Percentiles rank a stretch among this genome's conserved stretches.
These are phyloP conservation scores for Eutolmus rufibarbis DNA, from an alignment of 2,888 invertebrate genomes.

Conservation along the genomic window DNA sequence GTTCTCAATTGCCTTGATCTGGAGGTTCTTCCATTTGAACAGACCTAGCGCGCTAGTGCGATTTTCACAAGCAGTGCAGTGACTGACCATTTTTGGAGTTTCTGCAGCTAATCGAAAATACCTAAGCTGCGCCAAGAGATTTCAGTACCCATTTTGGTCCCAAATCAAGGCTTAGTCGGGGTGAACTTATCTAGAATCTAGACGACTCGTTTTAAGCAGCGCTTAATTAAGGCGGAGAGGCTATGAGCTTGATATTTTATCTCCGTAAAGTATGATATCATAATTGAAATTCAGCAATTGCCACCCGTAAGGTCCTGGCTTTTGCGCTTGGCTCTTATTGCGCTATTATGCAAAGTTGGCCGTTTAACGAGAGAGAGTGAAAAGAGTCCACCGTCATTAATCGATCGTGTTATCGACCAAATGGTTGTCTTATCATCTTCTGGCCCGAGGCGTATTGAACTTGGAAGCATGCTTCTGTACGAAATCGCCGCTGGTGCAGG, in stretches of 20 bases:
- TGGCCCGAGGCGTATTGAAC: not conserved
- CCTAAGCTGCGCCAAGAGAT: slow-evolving; percentile 3
- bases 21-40: not conserved
- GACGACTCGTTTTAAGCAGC: not conserved
- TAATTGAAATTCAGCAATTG: not conserved
- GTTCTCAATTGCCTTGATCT: not conserved
- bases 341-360: slow-evolving; percentile 14
- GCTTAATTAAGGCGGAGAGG: not conserved
- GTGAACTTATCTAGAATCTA: not conserved
- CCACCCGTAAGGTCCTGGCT: not conserved
- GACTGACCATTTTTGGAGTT: slow-evolving; percentile 23
- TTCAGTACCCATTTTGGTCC: slow-evolving; percentile 22
- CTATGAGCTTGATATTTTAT: not conserved
- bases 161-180: not conserved
- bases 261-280: not conserved
- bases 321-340: not conserved
- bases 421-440: not conserved
- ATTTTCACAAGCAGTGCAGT: not conserved
- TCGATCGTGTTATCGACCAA: not conserved
- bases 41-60: not conserved
- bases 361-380: slow-evolving; percentile 3
- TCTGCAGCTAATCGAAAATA: not conserved
- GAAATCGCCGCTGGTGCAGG: slow-evolving; percentile 17
- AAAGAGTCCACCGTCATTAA: slow-evolving; percentile 4
- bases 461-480: not conserved